phyloP scores from a whole-genome alignment of 2,113 vertebrate species.

The Neogobius melanostomus region DNA sequence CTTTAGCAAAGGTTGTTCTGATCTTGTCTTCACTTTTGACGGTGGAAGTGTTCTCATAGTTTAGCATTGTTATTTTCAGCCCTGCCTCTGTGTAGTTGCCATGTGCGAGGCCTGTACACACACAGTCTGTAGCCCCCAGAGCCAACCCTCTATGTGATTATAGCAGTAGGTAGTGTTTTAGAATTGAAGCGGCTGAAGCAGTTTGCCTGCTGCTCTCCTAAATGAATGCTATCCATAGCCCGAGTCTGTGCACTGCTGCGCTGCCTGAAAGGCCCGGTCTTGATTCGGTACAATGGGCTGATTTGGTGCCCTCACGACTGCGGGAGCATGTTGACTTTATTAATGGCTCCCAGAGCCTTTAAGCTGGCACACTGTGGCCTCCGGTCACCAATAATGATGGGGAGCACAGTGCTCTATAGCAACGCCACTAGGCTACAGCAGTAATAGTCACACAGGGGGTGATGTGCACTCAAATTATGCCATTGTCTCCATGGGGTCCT shows the following conservation, averaged over 20 bases:
- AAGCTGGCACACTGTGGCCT: slow-evolving; percentile 47
- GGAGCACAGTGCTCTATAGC: slow-evolving; percentile 29
- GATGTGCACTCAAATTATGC: slow-evolving; percentile 52
- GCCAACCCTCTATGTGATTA: slow-evolving; percentile 13
- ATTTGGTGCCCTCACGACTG: slow-evolving; percentile 45
- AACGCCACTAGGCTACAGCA: slow-evolving; percentile 32
- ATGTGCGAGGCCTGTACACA: slow-evolving; percentile 23
- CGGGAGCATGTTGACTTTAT: slow-evolving; percentile 53
- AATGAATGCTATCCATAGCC: slow-evolving; percentile 27
- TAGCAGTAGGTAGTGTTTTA: slow-evolving; percentile 14
- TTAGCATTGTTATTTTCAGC: slow-evolving; percentile 11
- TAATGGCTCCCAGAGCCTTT: slow-evolving; percentile 59
- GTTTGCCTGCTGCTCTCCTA: slow-evolving; percentile 17
- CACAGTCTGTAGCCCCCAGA: not conserved
- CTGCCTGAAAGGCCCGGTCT: slow-evolving; percentile 39
- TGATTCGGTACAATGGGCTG: slow-evolving; percentile 48
- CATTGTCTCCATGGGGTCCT: slow-evolving; percentile 47
- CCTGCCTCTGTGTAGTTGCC: slow-evolving; percentile 48
- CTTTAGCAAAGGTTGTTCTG: slow-evolving; percentile 4
- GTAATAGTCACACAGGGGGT: slow-evolving; percentile 61
- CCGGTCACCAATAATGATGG: slow-evolving; percentile 61
- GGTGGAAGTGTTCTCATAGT: not conserved
- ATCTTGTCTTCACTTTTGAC: too few relatives aligned
- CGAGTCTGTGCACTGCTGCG: slow-evolving; percentile 30
- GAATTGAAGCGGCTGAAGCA: slow-evolving; percentile 3